A percentile compares a stretch with the other conserved stretches of the same genome.
These are phyloP conservation scores for Uropetala carovei DNA, from an alignment of 2,888 invertebrate genomes.

Conservation along the genomic window DNA sequence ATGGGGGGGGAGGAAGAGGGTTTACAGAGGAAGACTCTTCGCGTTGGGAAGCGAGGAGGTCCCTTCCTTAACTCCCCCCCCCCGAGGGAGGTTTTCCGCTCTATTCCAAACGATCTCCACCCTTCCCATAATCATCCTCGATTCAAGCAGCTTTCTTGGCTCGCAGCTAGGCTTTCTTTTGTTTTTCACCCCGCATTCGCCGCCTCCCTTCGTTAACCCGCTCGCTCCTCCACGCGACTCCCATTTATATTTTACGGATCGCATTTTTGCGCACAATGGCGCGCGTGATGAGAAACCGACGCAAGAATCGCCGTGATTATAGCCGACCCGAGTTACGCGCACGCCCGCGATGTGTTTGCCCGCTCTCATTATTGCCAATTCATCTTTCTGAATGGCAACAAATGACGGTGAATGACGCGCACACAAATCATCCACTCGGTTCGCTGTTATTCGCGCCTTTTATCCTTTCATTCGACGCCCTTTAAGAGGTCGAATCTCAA, in stretches of 20 bases:
- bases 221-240: too few relatives aligned
- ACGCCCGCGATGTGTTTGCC: not conserved
- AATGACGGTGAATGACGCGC: not conserved
- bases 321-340: not conserved
- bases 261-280: not conserved
- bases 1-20: too few relatives aligned
- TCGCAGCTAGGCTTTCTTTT: not conserved
- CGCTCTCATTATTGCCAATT: slow-evolving; percentile 1
- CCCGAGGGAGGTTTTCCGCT: too few relatives aligned
- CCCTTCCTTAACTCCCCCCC: too few relatives aligned
- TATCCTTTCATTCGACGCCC: too few relatives aligned
- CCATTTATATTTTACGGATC: not conserved
- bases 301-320: not conserved
- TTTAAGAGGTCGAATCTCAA: too few relatives aligned
- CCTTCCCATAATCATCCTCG: too few relatives aligned
- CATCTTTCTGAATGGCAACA: not conserved
- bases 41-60: too few relatives aligned
- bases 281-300: not conserved
- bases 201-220: not conserved
- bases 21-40: too few relatives aligned
- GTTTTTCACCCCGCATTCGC: not conserved
- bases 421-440: too few relatives aligned
- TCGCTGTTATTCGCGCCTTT: too few relatives aligned
- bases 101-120: too few relatives aligned
- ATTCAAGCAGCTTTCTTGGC: not conserved